Evolutionary conservation across 2,888 invertebrate species (phyloP).

Genomic region (Patella pellucida): DNA sequence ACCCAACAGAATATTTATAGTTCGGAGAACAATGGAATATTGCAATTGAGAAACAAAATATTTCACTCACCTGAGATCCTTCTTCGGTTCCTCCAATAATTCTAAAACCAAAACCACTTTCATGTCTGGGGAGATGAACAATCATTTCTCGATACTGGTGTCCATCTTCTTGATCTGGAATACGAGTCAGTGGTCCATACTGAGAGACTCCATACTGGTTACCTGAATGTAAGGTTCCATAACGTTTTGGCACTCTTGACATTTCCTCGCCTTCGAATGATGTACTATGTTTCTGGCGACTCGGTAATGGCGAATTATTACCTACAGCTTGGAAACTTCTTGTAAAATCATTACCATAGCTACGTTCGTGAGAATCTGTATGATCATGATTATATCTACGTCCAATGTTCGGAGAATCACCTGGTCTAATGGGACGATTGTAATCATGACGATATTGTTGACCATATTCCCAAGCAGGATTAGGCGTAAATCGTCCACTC

Average conservation of each 20-base stretch:
- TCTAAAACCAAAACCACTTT: slow-evolving; percentile 96
- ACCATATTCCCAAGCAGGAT: slow-evolving; percentile 41
- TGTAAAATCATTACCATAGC: slow-evolving; percentile 37
- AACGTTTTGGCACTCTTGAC: slow-evolving; percentile 55
- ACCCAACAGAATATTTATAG: too few species aligned
- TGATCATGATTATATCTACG: slow-evolving; percentile 36
- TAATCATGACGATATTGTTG: slow-evolving; percentile 34
- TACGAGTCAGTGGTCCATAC: slow-evolving; percentile 32
- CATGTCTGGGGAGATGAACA: slow-evolving; percentile 88
- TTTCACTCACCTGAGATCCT: slow-evolving; percentile 83
- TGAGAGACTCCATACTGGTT: slow-evolving; percentile 44
- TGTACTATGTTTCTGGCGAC: slow-evolving; percentile 73
- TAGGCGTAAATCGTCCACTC: slow-evolving; percentile 40
- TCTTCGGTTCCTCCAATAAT: slow-evolving; percentile 99
- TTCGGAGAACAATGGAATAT: too few species aligned
- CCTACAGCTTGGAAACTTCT: slow-evolving; percentile 21
- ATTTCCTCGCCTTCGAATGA: slow-evolving; percentile 76
- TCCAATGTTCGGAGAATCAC: slow-evolving; percentile 34
- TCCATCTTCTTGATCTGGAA: slow-evolving; percentile 43
- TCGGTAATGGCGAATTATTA: slow-evolving; percentile 48
- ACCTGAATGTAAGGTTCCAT: slow-evolving; percentile 43
- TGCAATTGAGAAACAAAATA: too few species aligned
- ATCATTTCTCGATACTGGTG: slow-evolving; percentile 76
- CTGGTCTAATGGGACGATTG: slow-evolving; percentile 33
- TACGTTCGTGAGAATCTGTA: slow-evolving; percentile 36